Conservation (phyloP, 2,888 invertebrate species). For the Tinea semifulvella region DNA sequence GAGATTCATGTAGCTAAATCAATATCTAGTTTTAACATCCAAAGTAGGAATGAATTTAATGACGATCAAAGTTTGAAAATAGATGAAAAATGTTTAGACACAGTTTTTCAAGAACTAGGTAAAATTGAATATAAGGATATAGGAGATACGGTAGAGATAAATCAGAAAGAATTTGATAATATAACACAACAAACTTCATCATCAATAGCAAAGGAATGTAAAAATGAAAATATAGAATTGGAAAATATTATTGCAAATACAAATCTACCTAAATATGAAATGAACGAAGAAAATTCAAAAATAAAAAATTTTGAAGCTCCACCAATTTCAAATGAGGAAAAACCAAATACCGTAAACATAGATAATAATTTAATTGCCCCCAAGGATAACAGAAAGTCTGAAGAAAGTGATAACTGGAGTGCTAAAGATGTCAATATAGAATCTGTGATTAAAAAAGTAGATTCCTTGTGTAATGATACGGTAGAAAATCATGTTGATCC, state of each 20-base stretch:
- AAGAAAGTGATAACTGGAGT: conserved; percentile 60
- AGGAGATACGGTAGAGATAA: no score
- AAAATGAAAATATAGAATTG: background rate
- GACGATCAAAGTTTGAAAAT: background rate
- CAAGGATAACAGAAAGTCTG: conserved; percentile 2
- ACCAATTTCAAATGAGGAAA: no score
- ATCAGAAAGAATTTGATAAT: no score
- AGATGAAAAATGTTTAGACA: no score
- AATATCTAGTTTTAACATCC: conserved; percentile 26
- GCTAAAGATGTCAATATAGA: conserved; percentile 83
- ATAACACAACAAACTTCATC: no score
- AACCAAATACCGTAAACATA: background rate
- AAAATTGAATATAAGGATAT: no score
- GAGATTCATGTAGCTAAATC: conserved; percentile 51
- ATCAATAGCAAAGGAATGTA: no score
- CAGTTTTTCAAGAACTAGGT: no score
- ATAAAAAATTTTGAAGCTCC: no score
- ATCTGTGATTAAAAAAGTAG: conserved; percentile 82
- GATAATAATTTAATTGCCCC: background rate
- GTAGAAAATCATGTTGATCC: conserved; percentile 28
- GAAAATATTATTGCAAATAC: background rate
- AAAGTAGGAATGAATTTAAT: background rate
- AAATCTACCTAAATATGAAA: background rate
- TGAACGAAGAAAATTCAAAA: background rate
- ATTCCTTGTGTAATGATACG: conserved; percentile 68